A percentile compares a stretch with the other conserved stretches of the same genome.
phyloP scores from a whole-genome alignment of 1,140 invertebrate species.

The Parapsyche elsis region DNA sequence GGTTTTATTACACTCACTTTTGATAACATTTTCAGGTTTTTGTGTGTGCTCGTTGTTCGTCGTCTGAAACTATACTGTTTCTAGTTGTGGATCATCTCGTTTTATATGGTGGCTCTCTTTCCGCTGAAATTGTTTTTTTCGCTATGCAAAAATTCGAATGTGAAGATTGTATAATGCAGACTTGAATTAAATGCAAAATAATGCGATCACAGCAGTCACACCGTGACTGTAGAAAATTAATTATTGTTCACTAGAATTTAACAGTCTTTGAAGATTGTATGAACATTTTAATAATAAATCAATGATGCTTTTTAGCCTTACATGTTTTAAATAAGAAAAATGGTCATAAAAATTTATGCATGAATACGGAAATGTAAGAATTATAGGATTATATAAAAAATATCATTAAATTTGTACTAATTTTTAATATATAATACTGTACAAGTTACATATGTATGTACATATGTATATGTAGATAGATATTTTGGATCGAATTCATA shows the following conservation, averaged over 20 bases:
- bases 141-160: slow-evolving; percentile 14
- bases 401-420: too few relatives aligned
- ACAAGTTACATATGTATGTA: too few relatives aligned
- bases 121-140: background rate
- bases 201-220: background rate
- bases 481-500: too few relatives aligned
- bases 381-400: too few relatives aligned
- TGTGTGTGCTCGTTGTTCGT: background rate
- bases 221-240: background rate
- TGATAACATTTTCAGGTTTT: background rate
- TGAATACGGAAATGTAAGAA: too few relatives aligned
- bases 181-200: slow-evolving; percentile 17
- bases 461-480: too few relatives aligned
- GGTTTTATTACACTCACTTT: slow-evolving; percentile 17
- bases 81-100: background rate
- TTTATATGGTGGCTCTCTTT: slow-evolving; percentile 3
- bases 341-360: too few relatives aligned
- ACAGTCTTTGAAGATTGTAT: too few relatives aligned
- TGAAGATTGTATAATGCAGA: slow-evolving; percentile 18
- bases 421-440: too few relatives aligned
- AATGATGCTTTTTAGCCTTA: too few relatives aligned
- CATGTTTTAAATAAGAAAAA: too few relatives aligned
- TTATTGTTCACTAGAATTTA: background rate
- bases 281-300: too few relatives aligned
- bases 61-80: background rate